Percentiles rank a stretch among this genome's conserved stretches.
These are phyloP conservation scores for Carlito syrichta DNA, from an alignment of 2,113 vertebrate genomes.

Conservation along the genomic window DNA sequence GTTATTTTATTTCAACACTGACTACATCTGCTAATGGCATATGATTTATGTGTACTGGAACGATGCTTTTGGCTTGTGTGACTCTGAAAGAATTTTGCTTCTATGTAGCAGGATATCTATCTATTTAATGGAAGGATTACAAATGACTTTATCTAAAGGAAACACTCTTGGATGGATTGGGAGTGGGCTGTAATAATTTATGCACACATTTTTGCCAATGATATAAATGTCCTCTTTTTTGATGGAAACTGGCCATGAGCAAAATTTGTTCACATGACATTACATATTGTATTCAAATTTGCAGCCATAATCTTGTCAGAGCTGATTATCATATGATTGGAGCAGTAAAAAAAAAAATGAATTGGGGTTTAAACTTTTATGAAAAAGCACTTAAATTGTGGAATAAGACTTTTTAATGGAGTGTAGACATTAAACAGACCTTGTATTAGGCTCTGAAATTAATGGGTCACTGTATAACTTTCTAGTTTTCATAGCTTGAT, in stretches of 20 bases:
- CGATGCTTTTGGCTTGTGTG: not conserved
- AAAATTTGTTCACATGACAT: slow-evolving; percentile 70
- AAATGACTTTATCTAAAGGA: slow-evolving; percentile 14
- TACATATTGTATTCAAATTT: slow-evolving; percentile 58
- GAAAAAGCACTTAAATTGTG: slow-evolving; percentile 84
- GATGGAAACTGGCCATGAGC: slow-evolving; percentile 19
- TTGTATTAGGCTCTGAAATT: slow-evolving; percentile 88
- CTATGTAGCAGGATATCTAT: not conserved
- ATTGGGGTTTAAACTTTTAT: slow-evolving; percentile 81
- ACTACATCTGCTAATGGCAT: not conserved
- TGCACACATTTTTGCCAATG: slow-evolving; percentile 13
- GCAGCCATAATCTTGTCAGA: slow-evolving; percentile 76
- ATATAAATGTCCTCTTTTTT: slow-evolving; percentile 39
- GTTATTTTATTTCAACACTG: not conserved
- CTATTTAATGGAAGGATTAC: not conserved
- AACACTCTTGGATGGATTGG: not conserved
- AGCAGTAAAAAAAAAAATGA: slow-evolving; percentile 80
- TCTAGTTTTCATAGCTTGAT: slow-evolving; percentile 86
- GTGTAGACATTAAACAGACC: slow-evolving; percentile 86
- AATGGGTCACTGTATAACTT: slow-evolving; percentile 88
- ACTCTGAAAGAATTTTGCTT: slow-evolving; percentile 19
- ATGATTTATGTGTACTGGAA: not conserved
- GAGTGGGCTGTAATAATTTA: not conserved
- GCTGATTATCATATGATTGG: slow-evolving; percentile 80
- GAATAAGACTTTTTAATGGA: slow-evolving; percentile 87